Base-by-base conservation (phyloP, 2,888 invertebrate species). In the Dascillus cervinus region DNA sequence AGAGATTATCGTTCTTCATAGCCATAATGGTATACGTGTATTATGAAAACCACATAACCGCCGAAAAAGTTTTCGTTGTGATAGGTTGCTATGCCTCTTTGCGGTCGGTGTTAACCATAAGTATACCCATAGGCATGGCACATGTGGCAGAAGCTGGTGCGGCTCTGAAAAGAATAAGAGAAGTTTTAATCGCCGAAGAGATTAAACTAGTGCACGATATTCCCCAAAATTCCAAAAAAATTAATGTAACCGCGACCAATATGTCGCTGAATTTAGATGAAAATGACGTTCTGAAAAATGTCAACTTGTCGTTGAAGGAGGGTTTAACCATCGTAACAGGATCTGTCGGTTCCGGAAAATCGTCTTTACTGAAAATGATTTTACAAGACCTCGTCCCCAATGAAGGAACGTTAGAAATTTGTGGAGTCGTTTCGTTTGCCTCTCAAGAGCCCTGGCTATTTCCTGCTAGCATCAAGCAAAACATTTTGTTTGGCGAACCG, bases 31-130 rank as follows among this genome's bases (percentile, higher is more conserved):
- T 79, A 1, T 87, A 77, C 55, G 77, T 82, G 15, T 65, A 84
- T 28, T 67, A 79, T 3, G 82, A 82, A 11, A 67, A 82, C 46
- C 62, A 74, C 47, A 74, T 94, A 45, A 82, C 79, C 3, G 82
- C 95, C 3, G 86, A 91, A 56, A 74, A 75, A 56, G 85, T 89
- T 9, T 92, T 91, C 64, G 85, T 91, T 35, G 75, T 91, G 26
- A 82, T 89, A n/a, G 83, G 90, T 4, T 84, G 91, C 59, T 92
- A 88, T 67, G 89, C 87, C 53, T 82, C 89, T 32, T 66, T 94
- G 35, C 72, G 88, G 15, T 79, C 84, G 49, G 81, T 86, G 8
- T 83, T 94, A 79, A 88, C 87, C 0, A 80, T 90, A 8, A 87
- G 86, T 64, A 85, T 94, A 49, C 92, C 95, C 0, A 81, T 83